Base-by-base conservation (phyloP, 2,113 vertebrate species). In the Bubo bubo region DNA sequence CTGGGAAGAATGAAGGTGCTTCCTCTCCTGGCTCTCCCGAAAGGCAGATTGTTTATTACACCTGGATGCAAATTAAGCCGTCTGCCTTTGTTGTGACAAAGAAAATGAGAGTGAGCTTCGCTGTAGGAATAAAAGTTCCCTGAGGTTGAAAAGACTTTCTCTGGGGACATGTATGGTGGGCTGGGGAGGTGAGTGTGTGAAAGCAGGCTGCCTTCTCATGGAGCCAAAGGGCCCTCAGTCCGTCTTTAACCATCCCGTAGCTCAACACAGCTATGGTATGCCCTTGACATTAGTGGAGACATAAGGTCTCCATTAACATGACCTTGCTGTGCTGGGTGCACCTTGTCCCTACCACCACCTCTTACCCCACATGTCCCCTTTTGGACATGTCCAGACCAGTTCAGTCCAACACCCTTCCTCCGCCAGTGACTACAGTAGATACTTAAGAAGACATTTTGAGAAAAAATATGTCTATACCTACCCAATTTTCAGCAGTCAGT, bases 21-120 rank as follows among this genome's bases (percentile, higher is more conserved):
- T 90, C 37, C n/a, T 80, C 55, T 83, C 11, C 67, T 88, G 93
- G 74, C 92, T 94, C 14, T 93, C 75, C 63, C 0, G 4, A 93
- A 92, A 95, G 82, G 79, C 95, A 96, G 92, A 82, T 90, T 94
- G 92, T 73, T 97, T 95, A 90, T 97, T 97, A 66, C 63, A 96
- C 82, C 90, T 95, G 92, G 85, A 79, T 95, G 79, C 67, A 83
- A 90, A 94, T 93, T 73, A 75, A 96, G 79, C 90, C 2, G 41
- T 72, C 93, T 95, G 93, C 71, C 58, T 93, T 66, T 63, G 79
- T 14, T 87, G 80, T 75, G 80, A 39, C 35, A 49, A 70, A 91
- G 92, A 74, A 74, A 96, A 90, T 50, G 45, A 68, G 75, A 53
- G 35, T 12, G 74, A 76, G 23, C 41, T 71, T 87, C 4, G 0